Evolutionary conservation across 2,797 vertebrate species (phyloP), one percentile per base, ranked within the genome.

Genomic region (Coregonus sp.): DNA sequence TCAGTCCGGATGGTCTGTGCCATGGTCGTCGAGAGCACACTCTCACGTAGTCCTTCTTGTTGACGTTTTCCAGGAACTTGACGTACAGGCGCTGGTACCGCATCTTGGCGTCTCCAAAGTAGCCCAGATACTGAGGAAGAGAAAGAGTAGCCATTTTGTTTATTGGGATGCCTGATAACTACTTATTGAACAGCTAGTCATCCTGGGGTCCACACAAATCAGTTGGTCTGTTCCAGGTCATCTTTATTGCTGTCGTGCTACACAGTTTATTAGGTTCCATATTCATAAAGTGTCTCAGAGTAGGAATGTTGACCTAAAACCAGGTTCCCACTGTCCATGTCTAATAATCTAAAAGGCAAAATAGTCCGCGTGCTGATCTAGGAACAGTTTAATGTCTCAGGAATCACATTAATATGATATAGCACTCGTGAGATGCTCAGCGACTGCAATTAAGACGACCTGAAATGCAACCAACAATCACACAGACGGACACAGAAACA

Each of bases 1-100:
- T 96, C 87, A 96, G 94, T 2, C 94, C 92, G 75, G 95, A 92
- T 4, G 66, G 66, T 35, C 96, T 93, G 79, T 97, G 96, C 96
- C 96, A 98, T 2, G 97, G 97, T 76, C 97, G 96, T 72, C 95
- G 91, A 29, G 96, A 96, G 76, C 97, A 98, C 69, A 98, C 96
- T 78, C 97, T 87, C 70, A 98, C 97, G 0, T 97, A 98, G 86
- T 98, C 97, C 90, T 98, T 98, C 91, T 98, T 98, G 90, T 96
- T 98, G 80, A 98, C 95, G 11, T 98, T 98, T 87, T 98, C 97
- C 91, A 98, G 92, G 86, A 98, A 98, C 88, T 98, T 98, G 20
- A 97, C 97, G 12, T 98, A 98, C 75, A 98, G 94, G 18, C 96
- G 93, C 91, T 98, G 97, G 92, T 98, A 98, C 47, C 96, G 93